Base-by-base conservation (phyloP, 2,797 vertebrate species). In the Eulemur rubriventer region DNA sequence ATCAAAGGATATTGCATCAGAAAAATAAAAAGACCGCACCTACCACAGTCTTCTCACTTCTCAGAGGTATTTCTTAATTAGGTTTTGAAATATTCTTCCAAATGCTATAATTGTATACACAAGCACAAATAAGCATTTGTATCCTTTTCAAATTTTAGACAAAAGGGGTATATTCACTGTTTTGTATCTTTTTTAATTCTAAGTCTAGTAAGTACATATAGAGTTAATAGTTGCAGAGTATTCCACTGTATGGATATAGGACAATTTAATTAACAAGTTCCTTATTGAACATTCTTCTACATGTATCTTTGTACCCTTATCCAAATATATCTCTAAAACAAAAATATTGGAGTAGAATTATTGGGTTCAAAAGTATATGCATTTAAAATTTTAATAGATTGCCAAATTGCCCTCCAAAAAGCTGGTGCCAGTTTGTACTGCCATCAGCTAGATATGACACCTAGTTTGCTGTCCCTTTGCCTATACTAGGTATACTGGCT, bases 1-100 rank as follows among this genome's bases (percentile, higher is more conserved):
- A 95, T 57, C 50, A 93, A 91, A 76, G 41, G 80, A 57, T 48
- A 76, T 57, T 57, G 41, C 26, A 67, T 92, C 38, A 6, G 52
- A 87, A 83, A 79, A 83, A 73, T 28, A 65, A 90, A 94, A 78
- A 84, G 6, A n/a, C 61, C 59, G 90, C 20, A 63, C 38, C 72
- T 76, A 69, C 38, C 38, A n/a, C 12, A 61, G 52, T 83, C 67
- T 76, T 91, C 61, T 90, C 67, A 65, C 63, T 78, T 88, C 55
- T 91, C 52, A 91, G 72, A 81, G n/a, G 6, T 75, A 20, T 94
- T 92, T 94, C 63, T 80, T 50, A 70, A 16, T 48, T 67, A 67
- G n/a, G 30, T 63, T 96, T 92, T 92, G 22, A 59, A 96, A 63
- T 81, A 57, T 52, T 89, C 63, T 81, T 86, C 43, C 35, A 79